Conservation (phyloP, 2,113 vertebrate species). For the Lota lota region DNA sequence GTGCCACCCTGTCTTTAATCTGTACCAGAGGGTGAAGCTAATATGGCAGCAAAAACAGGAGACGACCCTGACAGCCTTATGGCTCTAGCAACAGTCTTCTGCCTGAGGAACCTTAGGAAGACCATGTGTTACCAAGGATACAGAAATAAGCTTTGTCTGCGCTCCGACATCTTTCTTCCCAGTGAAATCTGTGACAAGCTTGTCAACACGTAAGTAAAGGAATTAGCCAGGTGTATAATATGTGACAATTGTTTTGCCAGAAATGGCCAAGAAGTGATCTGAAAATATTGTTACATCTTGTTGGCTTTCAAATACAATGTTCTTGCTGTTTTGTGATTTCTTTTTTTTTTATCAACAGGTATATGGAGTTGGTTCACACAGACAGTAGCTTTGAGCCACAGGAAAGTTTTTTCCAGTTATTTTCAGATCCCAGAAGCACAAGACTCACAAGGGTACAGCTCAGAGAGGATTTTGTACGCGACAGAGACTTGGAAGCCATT, state of each 20-base stretch:
- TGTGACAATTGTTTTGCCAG: no score
- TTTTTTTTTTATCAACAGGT: slow-evolving; percentile 68
- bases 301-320: not conserved
- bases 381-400: slow-evolving; percentile 89
- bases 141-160: slow-evolving; percentile 81
- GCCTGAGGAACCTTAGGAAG: slow-evolving; percentile 89
- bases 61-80: slow-evolving; percentile 93
- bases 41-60: slow-evolving; percentile 75
- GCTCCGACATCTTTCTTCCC: slow-evolving; percentile 92
- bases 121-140: slow-evolving; percentile 91
- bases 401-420: slow-evolving; percentile 93
- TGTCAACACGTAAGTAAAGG: slow-evolving; percentile 83
- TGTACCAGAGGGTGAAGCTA: slow-evolving; percentile 39
- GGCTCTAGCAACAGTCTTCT: slow-evolving; percentile 87
- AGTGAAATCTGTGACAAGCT: slow-evolving; percentile 97
- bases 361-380: slow-evolving; percentile 90
- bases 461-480: slow-evolving; percentile 85
- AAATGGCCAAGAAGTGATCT: no score
- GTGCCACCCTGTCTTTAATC: slow-evolving; percentile 42
- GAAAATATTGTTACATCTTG: not conserved
- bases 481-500: slow-evolving; percentile 93
- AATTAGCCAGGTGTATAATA: no score
- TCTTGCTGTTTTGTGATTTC: not conserved
- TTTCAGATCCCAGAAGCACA: slow-evolving; percentile 92
- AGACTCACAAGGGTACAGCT: slow-evolving; percentile 89